Base-by-base conservation (phyloP, 2,888 invertebrate genomes). In the Cataglyphis livida region DNA sequence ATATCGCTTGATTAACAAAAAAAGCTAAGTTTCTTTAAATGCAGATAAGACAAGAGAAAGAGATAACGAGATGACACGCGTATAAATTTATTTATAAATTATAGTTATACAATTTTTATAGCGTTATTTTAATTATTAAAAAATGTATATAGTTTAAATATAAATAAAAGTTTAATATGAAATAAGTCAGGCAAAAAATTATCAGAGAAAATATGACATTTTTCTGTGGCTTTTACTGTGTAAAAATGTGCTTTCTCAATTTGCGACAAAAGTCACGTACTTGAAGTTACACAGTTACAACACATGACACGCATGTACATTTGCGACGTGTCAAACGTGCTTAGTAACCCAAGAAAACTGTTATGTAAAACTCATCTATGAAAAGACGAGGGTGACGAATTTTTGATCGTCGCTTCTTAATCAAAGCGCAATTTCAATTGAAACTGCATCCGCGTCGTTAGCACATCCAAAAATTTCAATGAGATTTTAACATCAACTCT, bases 231-330 rank as follows among this genome's bases (percentile, higher is more conserved):
- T 71, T 79, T 71, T 59, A 61, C 35, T 10, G 18, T 10, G 10
- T 68, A 25, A 44, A 76, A 44, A 68, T 59, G 57, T 18, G 15
- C 44, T 21, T 32, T 71, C 78, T 61, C 78, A 59, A 71, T 64
- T 71, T 68, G 59, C 59, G 12, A 79, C 71, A 25, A 61, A 32
- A 79, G 78, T 71, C 71, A 79, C 78, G 78, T 79, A 71, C 71
- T 44, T 70, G 32, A 70, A 78, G 59, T 78, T 79, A 57, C 59
- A 70, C 44, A 32, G 70, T 78, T 70, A 78, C 78, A 78, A 71
- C 57, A n/a, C 44, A 44, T 48, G 71, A 71, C 59, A 61, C 48
- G 44, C 59, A 48, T 70, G 59, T 44, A 61, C 44, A 59, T 25
- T 35, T 35, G 21, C 44, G 32, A 28, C 5, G 68, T 51, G 48